Evolutionary conservation across 2,888 invertebrate species (phyloP).

Genomic region (Tetrapedia diversipes): DNA sequence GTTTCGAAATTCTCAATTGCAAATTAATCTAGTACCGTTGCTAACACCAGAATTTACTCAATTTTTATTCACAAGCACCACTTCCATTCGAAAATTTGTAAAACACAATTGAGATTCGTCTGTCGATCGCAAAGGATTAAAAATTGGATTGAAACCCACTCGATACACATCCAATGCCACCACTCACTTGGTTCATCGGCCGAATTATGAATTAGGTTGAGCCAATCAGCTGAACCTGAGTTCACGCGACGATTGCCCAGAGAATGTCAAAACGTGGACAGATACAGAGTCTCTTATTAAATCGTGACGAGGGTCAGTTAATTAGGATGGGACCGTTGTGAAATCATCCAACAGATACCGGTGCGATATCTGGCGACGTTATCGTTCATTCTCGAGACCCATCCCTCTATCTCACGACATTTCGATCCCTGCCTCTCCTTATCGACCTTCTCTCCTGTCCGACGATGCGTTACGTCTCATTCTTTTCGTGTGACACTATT

Average conservation of each 20-base stretch:
- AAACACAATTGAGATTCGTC: too few relatives aligned
- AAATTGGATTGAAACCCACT: too few relatives aligned
- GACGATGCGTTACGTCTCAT: too few relatives aligned
- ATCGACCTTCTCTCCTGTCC: too few relatives aligned
- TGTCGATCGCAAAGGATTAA: too few relatives aligned
- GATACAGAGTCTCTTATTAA: constrained; percentile 25
- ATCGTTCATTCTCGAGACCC: constrained; percentile 51
- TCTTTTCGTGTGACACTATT: neutral
- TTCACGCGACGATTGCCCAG: neutral
- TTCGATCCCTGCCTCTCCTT: constrained; percentile 22
- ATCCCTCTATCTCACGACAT: constrained; percentile 46
- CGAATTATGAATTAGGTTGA: constrained; percentile 6
- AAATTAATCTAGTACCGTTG: too few relatives aligned
- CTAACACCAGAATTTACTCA: too few relatives aligned
- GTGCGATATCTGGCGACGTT: constrained; percentile 48
- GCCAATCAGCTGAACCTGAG: neutral
- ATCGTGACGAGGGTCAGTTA: constrained; percentile 26
- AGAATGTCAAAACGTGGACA: constrained; percentile 10
- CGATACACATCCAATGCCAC: constrained; percentile 7
- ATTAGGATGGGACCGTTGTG: constrained; percentile 51
- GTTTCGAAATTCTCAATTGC: too few relatives aligned
- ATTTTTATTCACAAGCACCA: too few relatives aligned
- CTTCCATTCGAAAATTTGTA: too few relatives aligned
- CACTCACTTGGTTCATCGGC: constrained; percentile 14
- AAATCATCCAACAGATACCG: constrained; percentile 54